Evolutionary conservation across 2,888 invertebrate genomes (phyloP).

Genomic region (Calameuta filiformis): DNA sequence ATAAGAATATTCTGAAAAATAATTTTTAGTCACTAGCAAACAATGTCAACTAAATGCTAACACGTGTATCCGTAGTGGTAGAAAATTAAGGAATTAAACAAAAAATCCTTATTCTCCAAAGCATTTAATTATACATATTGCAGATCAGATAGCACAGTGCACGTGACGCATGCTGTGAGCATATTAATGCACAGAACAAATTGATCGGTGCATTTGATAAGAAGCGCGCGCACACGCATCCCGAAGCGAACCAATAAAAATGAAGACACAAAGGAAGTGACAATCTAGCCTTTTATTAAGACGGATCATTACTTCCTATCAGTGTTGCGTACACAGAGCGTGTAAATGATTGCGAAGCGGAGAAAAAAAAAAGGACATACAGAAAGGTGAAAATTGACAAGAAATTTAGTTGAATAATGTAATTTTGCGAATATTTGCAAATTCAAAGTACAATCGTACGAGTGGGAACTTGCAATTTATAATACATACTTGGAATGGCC

Average conservation of each 20-base stretch:
- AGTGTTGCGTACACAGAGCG: background rate
- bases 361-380: background rate
- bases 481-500: constrained; percentile 1
- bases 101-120: background rate
- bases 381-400: background rate
- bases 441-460: background rate
- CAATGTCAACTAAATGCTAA: background rate
- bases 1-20: too few species aligned
- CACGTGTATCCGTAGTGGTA: background rate
- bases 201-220: constrained; percentile 29
- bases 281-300: background rate
- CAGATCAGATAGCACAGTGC: background rate
- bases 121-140: background rate
- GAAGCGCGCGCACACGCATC: constrained; percentile 6
- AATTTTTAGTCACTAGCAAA: too few species aligned
- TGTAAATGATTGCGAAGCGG: background rate
- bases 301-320: background rate
- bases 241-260: background rate
- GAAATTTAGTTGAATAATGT: background rate
- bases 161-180: background rate
- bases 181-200: constrained; percentile 17
- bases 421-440: background rate
- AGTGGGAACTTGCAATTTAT: background rate
- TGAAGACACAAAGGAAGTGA: constrained; percentile 12
- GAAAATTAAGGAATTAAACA: background rate